Base-by-base conservation (phyloP, 2,113 vertebrate species). In the Alaudala cheleensis region DNA sequence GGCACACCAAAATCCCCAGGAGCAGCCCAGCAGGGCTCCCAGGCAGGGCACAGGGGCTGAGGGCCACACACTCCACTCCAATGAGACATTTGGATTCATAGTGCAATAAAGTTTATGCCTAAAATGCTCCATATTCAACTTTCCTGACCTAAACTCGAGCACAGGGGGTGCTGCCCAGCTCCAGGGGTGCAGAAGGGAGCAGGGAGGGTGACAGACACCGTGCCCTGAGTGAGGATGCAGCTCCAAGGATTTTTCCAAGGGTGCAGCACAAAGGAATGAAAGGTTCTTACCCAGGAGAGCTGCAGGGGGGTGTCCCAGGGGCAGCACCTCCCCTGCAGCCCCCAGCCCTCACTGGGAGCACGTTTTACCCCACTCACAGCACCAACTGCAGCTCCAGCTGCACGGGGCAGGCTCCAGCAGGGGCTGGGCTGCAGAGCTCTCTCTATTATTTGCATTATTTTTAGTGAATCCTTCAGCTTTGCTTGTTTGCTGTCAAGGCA, bases 401-500 rank as follows among this genome's bases (percentile, higher is more conserved):
- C 78, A 51, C 0, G 0, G 47, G 34, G 34, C 33, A 57, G 44
- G 44, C 61, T 12, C 1, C 29, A 73, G 66, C 39, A 12, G 49
- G 49, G 40, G 33, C 44, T 49, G 51, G 64, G 12, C 39, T 60
- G 5, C 34, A 64, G 87, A 85, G 50, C 26, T 77, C 54, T 72
- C 57, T 11, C 6, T 4, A 19, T n/a, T 51, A 44, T 84, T 33
- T 56, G 69, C 58, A 29, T 77, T 60, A 51, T 86, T 72, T 64
- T 67, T 28, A 90, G 64, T 17, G 66, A 88, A 39, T 58, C 76
- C 44, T 58, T 53, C 79, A 61, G 40, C 28, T 87, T 57, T 18
- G 49, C 78, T 66, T 86, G 22, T 66, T 73, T 86, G 90, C 87
- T 88, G 81, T 86, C 90, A 88, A 80, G 87, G 70, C 86, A 65